Evolutionary conservation across 2,797 vertebrate species (phyloP), one percentile per base, ranked within the genome.

Genomic region (Furcifer pardalis): DNA sequence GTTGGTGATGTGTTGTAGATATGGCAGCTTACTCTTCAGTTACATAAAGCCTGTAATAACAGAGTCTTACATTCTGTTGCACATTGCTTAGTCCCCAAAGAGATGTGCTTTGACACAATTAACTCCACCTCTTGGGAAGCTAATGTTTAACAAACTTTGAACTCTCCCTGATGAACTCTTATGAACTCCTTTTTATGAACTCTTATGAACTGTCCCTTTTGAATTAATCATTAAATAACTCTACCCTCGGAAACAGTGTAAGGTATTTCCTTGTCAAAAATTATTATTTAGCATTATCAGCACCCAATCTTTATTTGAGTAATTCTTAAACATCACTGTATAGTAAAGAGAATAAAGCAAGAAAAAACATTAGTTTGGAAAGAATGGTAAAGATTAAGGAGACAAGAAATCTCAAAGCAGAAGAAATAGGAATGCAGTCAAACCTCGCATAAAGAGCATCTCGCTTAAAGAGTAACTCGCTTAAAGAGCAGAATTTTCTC

Each of bases 41-140:
- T 84, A 89, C 1, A 80, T 86, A 88, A 92, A 84, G 65, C 30
- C 81, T 85, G 40, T 30, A 49, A 49, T n/a, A 60, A 46, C 13
- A 32, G 77, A 72, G 71, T 30, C 15, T 10, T 84, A 68, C 30
- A 15, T 86, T 69, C 49, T 0, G 0, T 73, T 77, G 77, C 63
- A 79, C 46, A 52, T 72, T 72, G 79, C 17, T 44, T 62, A 27
- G 49, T 17, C 69, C 32, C 63, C 5, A 1, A 37, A 37, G 3
- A 76, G 42, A 25, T 82, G 82, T 84, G 12, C 2, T 25, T 30
- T n/a, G 74, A 86, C 49, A 56, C 87, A 90, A 88, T 87, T 87
- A 86, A 90, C 87, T 84, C 73, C 72, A 44, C 63, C 76, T 77
- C 56, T 72, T 19, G 46, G 85, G 71, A 56, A 73, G 35, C 1